Evolutionary conservation across 2,888 invertebrate genomes (phyloP).

Genomic region (Ephialtes manifestator): DNA sequence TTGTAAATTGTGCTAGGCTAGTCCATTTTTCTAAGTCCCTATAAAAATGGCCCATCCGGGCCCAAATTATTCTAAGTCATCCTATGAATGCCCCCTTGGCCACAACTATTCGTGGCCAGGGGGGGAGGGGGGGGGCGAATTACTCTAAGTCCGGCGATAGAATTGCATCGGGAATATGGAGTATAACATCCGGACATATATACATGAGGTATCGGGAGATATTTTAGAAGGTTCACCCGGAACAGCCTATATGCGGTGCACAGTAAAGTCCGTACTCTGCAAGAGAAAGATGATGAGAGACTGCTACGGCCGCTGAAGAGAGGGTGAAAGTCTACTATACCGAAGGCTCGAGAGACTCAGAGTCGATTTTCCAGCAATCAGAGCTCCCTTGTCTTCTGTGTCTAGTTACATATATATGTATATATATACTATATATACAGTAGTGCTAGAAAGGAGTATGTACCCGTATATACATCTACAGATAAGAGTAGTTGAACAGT

Average conservation of each 20-base stretch:
- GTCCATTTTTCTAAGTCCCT: too few species aligned
- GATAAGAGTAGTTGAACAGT: slow-evolving; percentile 16
- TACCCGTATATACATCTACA: background rate
- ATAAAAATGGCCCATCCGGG: too few species aligned
- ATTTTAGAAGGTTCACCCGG: background rate
- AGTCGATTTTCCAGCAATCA: slow-evolving; percentile 63
- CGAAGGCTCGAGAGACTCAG: slow-evolving; percentile 33
- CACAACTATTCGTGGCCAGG: too few species aligned
- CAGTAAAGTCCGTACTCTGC: background rate
- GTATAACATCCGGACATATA: background rate
- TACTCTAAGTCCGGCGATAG: too few species aligned
- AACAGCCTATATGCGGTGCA: background rate
- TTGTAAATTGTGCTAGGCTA: too few species aligned
- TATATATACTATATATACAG: background rate
- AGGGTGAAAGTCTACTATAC: slow-evolving; percentile 37
- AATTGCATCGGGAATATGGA: too few species aligned
- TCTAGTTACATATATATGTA: slow-evolving; percentile 26
- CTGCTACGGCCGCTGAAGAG: slow-evolving; percentile 11
- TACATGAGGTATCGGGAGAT: background rate
- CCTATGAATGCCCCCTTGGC: too few species aligned
- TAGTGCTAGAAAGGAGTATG: background rate
- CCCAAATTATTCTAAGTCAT: too few species aligned
- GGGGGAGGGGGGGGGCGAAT: too few species aligned
- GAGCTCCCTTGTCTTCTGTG: slow-evolving; percentile 51
- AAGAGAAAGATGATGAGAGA: slow-evolving; percentile 15